Percentiles rank a stretch among this genome's conserved stretches.
These are phyloP conservation scores for Acrocephalus kingi DNA, from an alignment of 2,113 vertebrate genomes.

Conservation along the genomic window DNA sequence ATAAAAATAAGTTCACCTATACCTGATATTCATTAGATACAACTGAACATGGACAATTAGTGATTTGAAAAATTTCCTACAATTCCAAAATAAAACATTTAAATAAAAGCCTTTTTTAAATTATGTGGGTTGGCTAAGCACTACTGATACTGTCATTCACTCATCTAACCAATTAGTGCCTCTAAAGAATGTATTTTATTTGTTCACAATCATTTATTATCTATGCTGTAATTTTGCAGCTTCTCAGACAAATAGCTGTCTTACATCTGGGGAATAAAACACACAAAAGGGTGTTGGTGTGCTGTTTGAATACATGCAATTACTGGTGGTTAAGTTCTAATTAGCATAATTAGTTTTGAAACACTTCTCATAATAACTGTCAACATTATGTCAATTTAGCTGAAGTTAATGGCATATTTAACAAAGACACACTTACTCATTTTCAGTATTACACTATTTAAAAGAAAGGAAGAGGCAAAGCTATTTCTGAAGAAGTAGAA, in stretches of 20 bases:
- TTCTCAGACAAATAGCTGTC: constrained; percentile 61
- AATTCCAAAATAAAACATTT: constrained; percentile 17
- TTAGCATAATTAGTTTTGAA: constrained; percentile 73
- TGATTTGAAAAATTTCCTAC: neutral
- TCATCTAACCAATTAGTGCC: constrained; percentile 65
- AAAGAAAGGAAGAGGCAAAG: neutral
- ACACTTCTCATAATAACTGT: constrained; percentile 67
- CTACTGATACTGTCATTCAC: constrained; percentile 49
- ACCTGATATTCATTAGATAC: neutral
- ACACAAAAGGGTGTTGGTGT: constrained; percentile 56
- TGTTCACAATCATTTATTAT: constrained; percentile 68
- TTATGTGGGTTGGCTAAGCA: constrained; percentile 13
- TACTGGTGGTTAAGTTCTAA: constrained; percentile 70
- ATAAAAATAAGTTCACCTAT: constrained; percentile 34
- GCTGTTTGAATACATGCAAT: constrained; percentile 72
- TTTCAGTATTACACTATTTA: neutral
- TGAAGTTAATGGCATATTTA: constrained; percentile 65
- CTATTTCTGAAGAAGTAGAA: neutral
- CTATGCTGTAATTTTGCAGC: constrained; percentile 58
- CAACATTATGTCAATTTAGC: constrained; percentile 70
- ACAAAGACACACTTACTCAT: constrained; percentile 47
- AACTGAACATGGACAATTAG: neutral
- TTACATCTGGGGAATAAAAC: constrained; percentile 71
- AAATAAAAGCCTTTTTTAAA: constrained; percentile 13
- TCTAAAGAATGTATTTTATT: constrained; percentile 65